Base-by-base conservation (phyloP, 1,140 invertebrate genomes). In the Hermetia illucens region DNA sequence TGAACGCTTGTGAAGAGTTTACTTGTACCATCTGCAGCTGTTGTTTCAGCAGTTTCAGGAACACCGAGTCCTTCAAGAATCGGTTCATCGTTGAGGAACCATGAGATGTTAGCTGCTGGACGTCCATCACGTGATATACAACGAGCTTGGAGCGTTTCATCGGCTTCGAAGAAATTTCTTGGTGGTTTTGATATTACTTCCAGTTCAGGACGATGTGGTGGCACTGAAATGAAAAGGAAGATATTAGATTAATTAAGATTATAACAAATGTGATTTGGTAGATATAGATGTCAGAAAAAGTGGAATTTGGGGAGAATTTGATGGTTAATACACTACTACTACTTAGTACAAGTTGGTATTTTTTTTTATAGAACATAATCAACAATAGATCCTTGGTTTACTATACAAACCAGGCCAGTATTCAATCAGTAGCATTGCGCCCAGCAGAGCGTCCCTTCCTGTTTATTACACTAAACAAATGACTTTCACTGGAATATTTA, bases 61-160 rank as follows among this genome's bases (percentile, higher is more conserved):
- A 63, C 55, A 41, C 64, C 66, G 1, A 74, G 56, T 2, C 71
- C 71, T 12, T 68, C 65, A 2, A 65, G 57, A 9, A 81, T 58
- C 5, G 63, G 67, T 38, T 75, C 68, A 25, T 75, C 70, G 48
- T 75, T 75, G 72, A 58, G 39, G 34, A 43, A 79, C 65, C 80
- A 79, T 2, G 67, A 68, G 33, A 85, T 74, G 39, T 78, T 80
- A 0, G 80, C 78, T 2, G 71, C 69, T 10, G 80, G 81, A 52
- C 79, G 65, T 20, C 78, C 79, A 33, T 73, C 67, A 39, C 66
- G 60, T 1, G 79, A 72, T n/a, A 64, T 64, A 57, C 80, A 85
- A 39, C 66, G 67, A 2, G 77, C 74, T 46, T 64, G 58, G 45
- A 83, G 61, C 13, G 58, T 59, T 13, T 77, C 72, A 3, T 70